Evolutionary conservation across 2,113 vertebrate genomes (phyloP).

Genomic region (Oreocharis arfaki): DNA sequence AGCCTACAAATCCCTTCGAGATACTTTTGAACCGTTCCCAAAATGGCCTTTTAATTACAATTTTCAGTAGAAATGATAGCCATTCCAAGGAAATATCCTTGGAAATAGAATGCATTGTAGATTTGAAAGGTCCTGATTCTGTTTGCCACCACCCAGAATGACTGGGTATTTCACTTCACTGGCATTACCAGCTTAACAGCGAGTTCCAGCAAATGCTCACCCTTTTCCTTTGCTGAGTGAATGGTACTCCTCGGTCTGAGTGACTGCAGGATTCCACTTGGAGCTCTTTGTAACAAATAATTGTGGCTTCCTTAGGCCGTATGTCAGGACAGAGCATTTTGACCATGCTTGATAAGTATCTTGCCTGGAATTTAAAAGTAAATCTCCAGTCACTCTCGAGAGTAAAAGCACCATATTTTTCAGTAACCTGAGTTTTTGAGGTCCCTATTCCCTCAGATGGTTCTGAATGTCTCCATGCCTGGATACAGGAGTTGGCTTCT

Average conservation of each 20-base stretch:
- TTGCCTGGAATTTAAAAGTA: not conserved
- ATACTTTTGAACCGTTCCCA: not conserved
- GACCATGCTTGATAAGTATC: no score
- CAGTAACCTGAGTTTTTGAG: not conserved
- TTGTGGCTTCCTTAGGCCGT: not conserved
- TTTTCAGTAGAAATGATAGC: not conserved
- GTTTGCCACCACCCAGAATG: not conserved
- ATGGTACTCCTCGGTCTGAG: not conserved
- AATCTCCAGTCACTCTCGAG: not conserved
- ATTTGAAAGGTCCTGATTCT: no score
- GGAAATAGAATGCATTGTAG: not conserved
- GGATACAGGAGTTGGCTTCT: not conserved
- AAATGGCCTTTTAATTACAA: not conserved
- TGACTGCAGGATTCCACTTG: not conserved
- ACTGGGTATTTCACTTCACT: not conserved
- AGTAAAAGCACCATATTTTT: not conserved
- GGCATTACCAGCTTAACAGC: not conserved
- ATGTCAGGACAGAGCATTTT: not conserved
- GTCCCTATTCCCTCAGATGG: not conserved
- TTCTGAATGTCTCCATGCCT: not conserved
- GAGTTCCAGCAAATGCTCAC: not conserved
- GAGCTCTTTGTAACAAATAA: not conserved
- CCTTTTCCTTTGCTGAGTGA: not conserved
- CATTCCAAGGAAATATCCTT: not conserved
- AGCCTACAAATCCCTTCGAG: not conserved